Conservation (phyloP, 2,888 invertebrate genomes). For the Heliconius hortense region DNA sequence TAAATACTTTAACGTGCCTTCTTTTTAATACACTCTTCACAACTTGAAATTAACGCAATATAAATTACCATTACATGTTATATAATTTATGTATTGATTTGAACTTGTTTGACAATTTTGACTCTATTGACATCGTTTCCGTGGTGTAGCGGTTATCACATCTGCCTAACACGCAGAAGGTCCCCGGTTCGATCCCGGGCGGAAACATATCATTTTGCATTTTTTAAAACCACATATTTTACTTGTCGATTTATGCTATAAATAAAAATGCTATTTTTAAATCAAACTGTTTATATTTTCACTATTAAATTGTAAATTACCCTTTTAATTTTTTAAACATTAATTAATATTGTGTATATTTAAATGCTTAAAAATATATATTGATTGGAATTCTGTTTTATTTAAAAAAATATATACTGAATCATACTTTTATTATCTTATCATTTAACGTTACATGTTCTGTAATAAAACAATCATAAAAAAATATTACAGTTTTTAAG, state of each 20-base stretch:
- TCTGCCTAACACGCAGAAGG: conserved; percentile 96
- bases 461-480: conserved; percentile 13
- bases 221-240: background rate
- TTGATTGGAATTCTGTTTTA: background rate
- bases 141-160: conserved; percentile 93
- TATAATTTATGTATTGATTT: too few species aligned
- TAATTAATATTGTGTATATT: background rate
- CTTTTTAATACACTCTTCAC: background rate
- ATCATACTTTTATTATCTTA: conserved; percentile 11
- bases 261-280: background rate
- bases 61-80: background rate
- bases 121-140: conserved; percentile 45
- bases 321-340: too few species aligned
- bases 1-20: background rate
- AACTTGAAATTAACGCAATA: background rate
- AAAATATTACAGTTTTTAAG: conserved; percentile 4
- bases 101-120: background rate
- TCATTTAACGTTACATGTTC: background rate
- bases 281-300: background rate
- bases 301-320: background rate
- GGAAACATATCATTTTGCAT: conserved; percentile 83
- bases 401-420: background rate
- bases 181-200: conserved; percentile 95
- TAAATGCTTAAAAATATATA: conserved; percentile 2
- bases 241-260: too few species aligned